A percentile compares a stretch with the other conserved stretches of the same genome.
These are phyloP conservation scores for Poeciliopsis occidentalis DNA, from an alignment of 2,113 vertebrate genomes.

Conservation along the genomic window DNA sequence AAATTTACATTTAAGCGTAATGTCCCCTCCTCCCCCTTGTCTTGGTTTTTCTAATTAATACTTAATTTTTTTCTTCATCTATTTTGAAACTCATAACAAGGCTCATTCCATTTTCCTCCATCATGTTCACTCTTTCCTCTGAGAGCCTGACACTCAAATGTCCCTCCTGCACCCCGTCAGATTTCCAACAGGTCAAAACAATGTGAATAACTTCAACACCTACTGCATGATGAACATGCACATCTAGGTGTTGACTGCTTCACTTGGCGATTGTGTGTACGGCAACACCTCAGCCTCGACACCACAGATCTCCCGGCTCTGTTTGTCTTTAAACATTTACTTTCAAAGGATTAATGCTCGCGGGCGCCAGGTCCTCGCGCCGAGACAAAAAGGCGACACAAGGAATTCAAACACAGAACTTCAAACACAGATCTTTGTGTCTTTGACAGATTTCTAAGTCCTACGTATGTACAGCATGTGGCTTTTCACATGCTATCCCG, in stretches of 20 bases:
- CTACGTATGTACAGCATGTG: conserved; percentile 60
- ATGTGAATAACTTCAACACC: conserved; percentile 59
- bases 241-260: conserved; percentile 63
- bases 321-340: conserved; percentile 94
- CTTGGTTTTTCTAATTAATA: neutral
- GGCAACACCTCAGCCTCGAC: conserved; percentile 71
- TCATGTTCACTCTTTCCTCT: neutral
- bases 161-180: conserved; percentile 26
- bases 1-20: no score
- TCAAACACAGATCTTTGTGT: conserved; percentile 76
- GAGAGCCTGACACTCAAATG: conserved; percentile 31
- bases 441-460: conserved; percentile 74
- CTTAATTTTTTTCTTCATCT: neutral
- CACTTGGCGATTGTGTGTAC: conserved; percentile 51
- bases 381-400: conserved; percentile 92
- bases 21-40: neutral
- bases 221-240: conserved; percentile 36
- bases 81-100: conserved; percentile 8
- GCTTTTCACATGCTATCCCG: conserved; percentile 40
- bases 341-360: conserved; percentile 87
- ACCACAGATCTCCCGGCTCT: conserved; percentile 75
- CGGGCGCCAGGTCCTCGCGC: conserved; percentile 82
- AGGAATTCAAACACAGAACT: conserved; percentile 79
- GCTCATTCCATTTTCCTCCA: neutral
- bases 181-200: conserved; percentile 65